phyloP scores from a whole-genome alignment of 2,113 vertebrate genomes.

The Dryoscopus gambensis region DNA sequence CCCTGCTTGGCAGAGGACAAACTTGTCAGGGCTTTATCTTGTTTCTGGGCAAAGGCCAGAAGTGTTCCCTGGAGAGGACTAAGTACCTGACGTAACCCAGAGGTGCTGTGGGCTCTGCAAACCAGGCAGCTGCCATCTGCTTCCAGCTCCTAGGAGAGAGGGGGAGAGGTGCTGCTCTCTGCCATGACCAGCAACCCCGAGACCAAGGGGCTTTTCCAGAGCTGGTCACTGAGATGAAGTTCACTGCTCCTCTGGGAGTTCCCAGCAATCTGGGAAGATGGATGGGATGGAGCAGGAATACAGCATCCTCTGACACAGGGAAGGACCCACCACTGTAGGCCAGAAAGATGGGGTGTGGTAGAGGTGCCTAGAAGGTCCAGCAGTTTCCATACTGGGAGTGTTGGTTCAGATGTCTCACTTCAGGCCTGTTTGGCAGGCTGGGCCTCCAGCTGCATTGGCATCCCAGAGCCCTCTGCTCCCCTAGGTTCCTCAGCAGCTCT shows the following conservation, averaged over 20 bases:
- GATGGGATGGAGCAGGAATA: not conserved
- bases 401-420: not conserved
- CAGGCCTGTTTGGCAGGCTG: not conserved
- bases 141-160: not conserved
- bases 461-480: not conserved
- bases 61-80: not conserved
- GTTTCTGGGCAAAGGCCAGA: not conserved
- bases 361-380: not conserved
- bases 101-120: not conserved
- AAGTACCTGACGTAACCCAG: accelerated
- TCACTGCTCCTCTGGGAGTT: not conserved
- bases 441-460: not conserved
- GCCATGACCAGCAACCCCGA: not conserved
- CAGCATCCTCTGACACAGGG: not conserved
- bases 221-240: not conserved
- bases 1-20: not conserved
- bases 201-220: not conserved
- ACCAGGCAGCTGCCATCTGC: not conserved
- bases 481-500: not conserved
- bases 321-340: not conserved
- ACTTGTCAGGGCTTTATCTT: not conserved
- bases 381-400: not conserved
- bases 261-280: not conserved
- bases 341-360: not conserved
- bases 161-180: not conserved